Percentiles rank a stretch among this genome's conserved stretches.
phyloP scores from a whole-genome alignment of 1,140 invertebrate genomes.

The Zaprionus gabonicus region DNA sequence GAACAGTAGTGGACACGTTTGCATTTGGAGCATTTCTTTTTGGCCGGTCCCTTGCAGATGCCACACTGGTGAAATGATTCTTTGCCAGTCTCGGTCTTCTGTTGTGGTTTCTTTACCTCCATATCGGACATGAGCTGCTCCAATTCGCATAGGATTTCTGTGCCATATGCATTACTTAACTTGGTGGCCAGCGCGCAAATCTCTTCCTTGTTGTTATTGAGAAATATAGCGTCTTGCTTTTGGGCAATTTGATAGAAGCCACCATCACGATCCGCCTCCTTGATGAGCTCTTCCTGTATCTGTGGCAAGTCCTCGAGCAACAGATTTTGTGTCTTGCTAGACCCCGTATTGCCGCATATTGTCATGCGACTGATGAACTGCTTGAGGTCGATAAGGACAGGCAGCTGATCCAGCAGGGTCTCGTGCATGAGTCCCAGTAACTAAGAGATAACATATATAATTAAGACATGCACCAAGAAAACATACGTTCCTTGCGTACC shows the following conservation, averaged over 20 bases:
- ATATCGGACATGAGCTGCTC: conserved; percentile 62
- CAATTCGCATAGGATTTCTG: conserved; percentile 85
- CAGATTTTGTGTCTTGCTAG: conserved; percentile 76
- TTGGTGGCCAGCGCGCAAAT: conserved; percentile 85
- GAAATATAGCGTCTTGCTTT: conserved; percentile 85
- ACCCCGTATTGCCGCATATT: conserved; percentile 38
- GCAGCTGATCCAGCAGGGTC: conserved; percentile 89
- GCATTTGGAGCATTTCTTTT: conserved; percentile 85
- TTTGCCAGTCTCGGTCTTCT: conserved; percentile 34
- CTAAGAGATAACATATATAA: conserved; percentile 9
- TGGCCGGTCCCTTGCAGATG: conserved; percentile 84
- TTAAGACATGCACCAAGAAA: not conserved
- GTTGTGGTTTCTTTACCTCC: conserved; percentile 32
- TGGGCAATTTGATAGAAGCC: conserved; percentile 86
- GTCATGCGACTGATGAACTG: conserved; percentile 87
- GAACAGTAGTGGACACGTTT: conserved; percentile 85
- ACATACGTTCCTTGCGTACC: conserved; percentile 11
- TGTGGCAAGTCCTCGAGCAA: conserved; percentile 87
- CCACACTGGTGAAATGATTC: conserved; percentile 71
- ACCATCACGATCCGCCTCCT: conserved; percentile 86
- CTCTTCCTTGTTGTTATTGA: conserved; percentile 85
- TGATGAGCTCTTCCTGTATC: conserved; percentile 77
- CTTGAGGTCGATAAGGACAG: conserved; percentile 90
- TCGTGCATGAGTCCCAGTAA: conserved; percentile 87
- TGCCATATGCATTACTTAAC: conserved; percentile 85